Percentiles rank a stretch among this genome's conserved stretches.
Conservation (phyloP, 2,113 vertebrate species). For the Coreoperca whiteheadi region DNA sequence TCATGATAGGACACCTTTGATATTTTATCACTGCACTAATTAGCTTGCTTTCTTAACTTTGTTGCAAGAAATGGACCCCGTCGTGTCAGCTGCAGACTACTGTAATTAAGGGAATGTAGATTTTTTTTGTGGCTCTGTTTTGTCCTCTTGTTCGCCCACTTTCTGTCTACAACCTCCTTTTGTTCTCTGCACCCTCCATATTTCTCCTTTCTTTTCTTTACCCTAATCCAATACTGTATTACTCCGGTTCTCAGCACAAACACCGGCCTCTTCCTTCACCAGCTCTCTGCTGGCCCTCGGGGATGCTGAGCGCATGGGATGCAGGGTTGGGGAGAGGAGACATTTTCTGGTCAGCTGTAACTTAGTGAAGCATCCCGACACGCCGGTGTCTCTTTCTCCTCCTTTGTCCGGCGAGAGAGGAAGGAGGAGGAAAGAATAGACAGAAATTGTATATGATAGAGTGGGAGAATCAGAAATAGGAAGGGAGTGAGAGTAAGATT, state of each 20-base stretch:
- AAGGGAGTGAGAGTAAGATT: not conserved
- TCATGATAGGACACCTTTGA: not conserved
- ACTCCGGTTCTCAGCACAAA: not conserved
- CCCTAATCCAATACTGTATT: no score
- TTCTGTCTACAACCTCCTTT: not conserved
- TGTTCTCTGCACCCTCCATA: not conserved
- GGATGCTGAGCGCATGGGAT: not conserved
- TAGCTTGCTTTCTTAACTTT: not conserved
- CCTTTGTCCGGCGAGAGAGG: not conserved
- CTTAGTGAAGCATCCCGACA: not conserved
- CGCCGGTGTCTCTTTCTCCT: not conserved
- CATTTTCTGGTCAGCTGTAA: not conserved
- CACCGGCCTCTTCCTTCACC: not conserved
- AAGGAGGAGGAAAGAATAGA: not conserved
- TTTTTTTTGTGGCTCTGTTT: not conserved
- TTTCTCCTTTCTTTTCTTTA: not conserved
- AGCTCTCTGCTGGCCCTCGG: not conserved
- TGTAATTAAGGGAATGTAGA: not conserved
- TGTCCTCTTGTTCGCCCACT: not conserved
- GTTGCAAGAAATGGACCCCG: not conserved
- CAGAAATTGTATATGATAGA: not conserved
- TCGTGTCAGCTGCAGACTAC: not conserved
- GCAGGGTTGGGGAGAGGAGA: not conserved
- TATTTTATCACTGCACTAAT: slow-evolving; percentile 1
- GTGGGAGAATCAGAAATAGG: not conserved